A percentile compares a stretch with the other conserved stretches of the same genome.
Evolutionary conservation across 2,113 vertebrate genomes (phyloP).

Genomic region (Proteles cristata): DNA sequence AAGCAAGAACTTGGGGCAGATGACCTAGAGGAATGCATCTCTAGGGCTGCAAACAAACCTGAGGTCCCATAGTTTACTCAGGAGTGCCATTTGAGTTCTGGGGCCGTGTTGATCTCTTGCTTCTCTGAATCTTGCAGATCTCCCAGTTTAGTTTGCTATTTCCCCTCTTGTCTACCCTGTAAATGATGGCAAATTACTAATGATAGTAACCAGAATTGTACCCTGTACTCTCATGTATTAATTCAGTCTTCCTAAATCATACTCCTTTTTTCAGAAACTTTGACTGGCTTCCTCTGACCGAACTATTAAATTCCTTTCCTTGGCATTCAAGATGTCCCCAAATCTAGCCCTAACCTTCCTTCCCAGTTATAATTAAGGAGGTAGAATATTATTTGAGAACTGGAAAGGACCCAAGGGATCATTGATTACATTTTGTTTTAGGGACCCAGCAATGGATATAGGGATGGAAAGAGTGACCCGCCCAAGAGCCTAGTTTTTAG

Average conservation of each 20-base stretch:
- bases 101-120: not conserved
- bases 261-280: constrained; percentile 29
- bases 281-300: not conserved
- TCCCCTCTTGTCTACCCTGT: not conserved
- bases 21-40: not conserved
- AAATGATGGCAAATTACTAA: not conserved
- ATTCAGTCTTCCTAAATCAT: constrained; percentile 29
- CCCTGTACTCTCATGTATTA: not conserved
- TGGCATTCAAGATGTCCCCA: not conserved
- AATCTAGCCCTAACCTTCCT: not conserved
- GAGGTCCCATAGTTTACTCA: not conserved
- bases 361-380: not conserved
- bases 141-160: not conserved
- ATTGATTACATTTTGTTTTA: not conserved
- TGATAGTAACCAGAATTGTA: not conserved
- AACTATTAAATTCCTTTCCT: not conserved
- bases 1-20: not conserved
- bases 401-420: not conserved
- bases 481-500: not conserved
- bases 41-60: not conserved
- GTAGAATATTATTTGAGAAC: not conserved
- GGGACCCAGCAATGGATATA: not conserved
- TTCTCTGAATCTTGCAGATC: not conserved
- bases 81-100: not conserved
- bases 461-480: not conserved